Percentiles rank a stretch among this genome's conserved stretches.
Conservation (phyloP, 2,113 vertebrate species). For the Gambusia affinis region DNA sequence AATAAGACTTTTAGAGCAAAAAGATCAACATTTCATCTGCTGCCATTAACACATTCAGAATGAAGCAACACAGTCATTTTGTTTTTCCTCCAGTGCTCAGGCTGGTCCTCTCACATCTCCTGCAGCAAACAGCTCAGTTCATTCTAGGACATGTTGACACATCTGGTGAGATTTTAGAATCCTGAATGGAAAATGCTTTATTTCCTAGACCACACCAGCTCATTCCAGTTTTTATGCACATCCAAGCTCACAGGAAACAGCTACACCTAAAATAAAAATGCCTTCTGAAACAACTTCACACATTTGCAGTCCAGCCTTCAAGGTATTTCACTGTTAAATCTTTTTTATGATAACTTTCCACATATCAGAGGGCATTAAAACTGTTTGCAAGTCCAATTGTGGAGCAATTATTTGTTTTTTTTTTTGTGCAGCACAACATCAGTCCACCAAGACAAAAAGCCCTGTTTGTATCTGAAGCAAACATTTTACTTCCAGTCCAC, state of each 20-base stretch:
- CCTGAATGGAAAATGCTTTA: too few species aligned
- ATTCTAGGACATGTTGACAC: neutral
- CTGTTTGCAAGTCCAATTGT: fast-evolving
- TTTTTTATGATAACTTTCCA: neutral
- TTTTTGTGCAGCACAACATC: neutral
- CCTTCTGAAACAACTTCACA: neutral
- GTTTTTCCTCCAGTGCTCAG: neutral
- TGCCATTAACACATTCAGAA: conserved; percentile 51
- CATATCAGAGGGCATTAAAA: conserved; percentile 2
- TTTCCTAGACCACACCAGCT: neutral
- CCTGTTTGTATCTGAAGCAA: neutral
- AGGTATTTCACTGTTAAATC: neutral
- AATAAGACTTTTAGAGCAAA: conserved; percentile 12
- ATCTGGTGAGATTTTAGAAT: neutral
- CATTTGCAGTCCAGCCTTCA: neutral
- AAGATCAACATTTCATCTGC: conserved; percentile 22
- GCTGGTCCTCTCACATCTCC: neutral
- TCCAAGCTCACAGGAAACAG: neutral
- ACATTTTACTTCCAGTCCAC: neutral
- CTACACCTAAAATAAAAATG: neutral
- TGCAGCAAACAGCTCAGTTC: conserved; percentile 1
- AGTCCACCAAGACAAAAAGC: neutral
- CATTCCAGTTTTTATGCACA: neutral
- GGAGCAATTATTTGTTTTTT: neutral
- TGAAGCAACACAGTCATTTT: conserved; percentile 33